phyloP scores from a whole-genome alignment of 2,797 vertebrate genomes.

The Sebastes kiyomatsui region DNA sequence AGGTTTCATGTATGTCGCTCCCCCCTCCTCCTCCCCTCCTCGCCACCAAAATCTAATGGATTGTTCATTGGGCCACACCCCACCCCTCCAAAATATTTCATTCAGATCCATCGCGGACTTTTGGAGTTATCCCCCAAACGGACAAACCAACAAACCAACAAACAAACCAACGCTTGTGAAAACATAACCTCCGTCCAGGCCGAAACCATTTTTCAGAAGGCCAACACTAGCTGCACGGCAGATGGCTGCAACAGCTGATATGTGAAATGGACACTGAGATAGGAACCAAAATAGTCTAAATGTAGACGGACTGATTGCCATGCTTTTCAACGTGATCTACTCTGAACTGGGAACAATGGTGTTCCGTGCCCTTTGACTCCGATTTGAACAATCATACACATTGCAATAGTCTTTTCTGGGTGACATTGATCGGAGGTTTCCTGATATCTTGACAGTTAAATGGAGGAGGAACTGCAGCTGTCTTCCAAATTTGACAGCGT shows the following conservation, averaged over 20 bases:
- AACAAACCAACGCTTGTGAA: too few species aligned
- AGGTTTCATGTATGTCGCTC: too few species aligned
- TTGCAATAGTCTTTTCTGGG: neutral
- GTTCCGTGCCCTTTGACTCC: neutral
- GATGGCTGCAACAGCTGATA: neutral
- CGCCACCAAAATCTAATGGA: too few species aligned
- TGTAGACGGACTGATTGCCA: neutral
- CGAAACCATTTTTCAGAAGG: neutral
- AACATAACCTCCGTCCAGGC: too few species aligned
- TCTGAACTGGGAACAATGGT: neutral
- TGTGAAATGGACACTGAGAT: slow-evolving; percentile 1
- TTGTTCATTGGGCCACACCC: too few species aligned
- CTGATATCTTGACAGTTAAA: slow-evolving; percentile 14
- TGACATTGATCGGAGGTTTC: slow-evolving; percentile 12
- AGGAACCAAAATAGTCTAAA: neutral
- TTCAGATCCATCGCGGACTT: too few species aligned
- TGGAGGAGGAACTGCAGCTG: neutral
- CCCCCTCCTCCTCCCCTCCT: too few species aligned
- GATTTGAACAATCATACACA: slow-evolving; percentile 7
- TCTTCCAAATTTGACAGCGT: neutral
- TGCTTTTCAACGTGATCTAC: neutral
- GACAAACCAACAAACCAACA: too few species aligned
- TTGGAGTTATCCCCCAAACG: too few species aligned
- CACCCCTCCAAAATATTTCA: too few species aligned
- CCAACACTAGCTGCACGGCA: neutral